Evolutionary conservation across 64 coral and sea anemone species (phyloP).

Genomic region (Pocillopora verrucosa): DNA sequence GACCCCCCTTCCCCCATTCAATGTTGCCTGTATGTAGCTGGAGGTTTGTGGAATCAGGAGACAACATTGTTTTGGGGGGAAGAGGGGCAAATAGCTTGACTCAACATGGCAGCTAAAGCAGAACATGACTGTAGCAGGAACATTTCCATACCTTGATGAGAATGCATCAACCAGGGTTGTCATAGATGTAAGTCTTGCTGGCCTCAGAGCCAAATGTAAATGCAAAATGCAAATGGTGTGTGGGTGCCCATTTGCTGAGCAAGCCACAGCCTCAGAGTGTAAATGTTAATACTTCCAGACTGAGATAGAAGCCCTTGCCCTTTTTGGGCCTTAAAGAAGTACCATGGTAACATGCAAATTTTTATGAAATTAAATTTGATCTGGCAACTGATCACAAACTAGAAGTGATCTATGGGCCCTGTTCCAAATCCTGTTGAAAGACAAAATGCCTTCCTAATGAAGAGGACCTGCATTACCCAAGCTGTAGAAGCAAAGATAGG

Average conservation of each 20-base stretch:
- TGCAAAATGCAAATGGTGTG: neutral
- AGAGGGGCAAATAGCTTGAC: too few relatives aligned
- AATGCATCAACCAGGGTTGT: too few relatives aligned
- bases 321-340: conserved; percentile 39
- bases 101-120: too few relatives aligned
- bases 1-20: too few relatives aligned
- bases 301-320: conserved; percentile 1
- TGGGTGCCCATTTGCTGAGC: conserved; percentile 7
- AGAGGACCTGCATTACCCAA: too few relatives aligned
- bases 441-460: too few relatives aligned
- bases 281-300: too few relatives aligned
- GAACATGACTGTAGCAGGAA: neutral
- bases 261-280: conserved; percentile 9
- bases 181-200: conserved; percentile 45
- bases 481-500: too few relatives aligned
- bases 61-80: too few relatives aligned
- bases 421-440: neutral
- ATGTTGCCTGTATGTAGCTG: too few relatives aligned
- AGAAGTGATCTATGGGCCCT: conserved; percentile 42
- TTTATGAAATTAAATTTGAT: conserved; percentile 44
- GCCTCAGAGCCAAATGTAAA: conserved; percentile 23
- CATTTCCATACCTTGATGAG: conserved; percentile 40
- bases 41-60: too few relatives aligned
- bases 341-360: conserved; percentile 44
- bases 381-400: conserved; percentile 61